Conservation (phyloP, 2,113 vertebrate genomes). For the Alouatta palliata region DNA sequence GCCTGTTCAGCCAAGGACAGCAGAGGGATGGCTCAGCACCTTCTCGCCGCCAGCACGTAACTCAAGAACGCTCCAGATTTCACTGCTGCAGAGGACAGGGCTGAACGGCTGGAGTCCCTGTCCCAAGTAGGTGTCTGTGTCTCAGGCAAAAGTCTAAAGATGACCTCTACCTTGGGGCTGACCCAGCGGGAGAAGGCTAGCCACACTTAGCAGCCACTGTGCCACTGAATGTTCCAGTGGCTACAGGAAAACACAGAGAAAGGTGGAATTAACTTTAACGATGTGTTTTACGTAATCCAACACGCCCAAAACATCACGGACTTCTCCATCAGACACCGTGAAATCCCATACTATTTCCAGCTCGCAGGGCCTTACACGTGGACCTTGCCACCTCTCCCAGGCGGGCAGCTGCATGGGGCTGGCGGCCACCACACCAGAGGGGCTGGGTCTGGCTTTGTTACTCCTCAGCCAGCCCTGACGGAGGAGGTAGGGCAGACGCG, state of each 20-base stretch:
- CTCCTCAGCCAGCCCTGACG: neutral
- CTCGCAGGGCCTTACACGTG: fast-evolving
- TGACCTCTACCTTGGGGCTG: fast-evolving
- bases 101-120: fast-evolving
- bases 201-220: fast-evolving
- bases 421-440: fast-evolving
- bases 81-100: fast-evolving
- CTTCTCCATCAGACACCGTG: fast-evolving
- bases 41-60: fast-evolving
- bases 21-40: no score
- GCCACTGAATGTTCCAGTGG: fast-evolving
- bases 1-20: neutral
- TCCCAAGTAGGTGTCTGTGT: neutral
- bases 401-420: no score
- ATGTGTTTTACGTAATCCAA: neutral
- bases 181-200: fast-evolving
- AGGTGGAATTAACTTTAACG: no score
- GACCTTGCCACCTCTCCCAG: neutral
- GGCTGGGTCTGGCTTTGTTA: fast-evolving
- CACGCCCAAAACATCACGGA: fast-evolving
- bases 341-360: fast-evolving
- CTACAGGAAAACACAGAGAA: no score
- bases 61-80: neutral
- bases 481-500: fast-evolving
- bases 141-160: neutral